A percentile compares a stretch with the other conserved stretches of the same genome.
These are phyloP conservation scores for Camponotus floridanus DNA, from an alignment of 1,140 invertebrate species.

Conservation along the genomic window DNA sequence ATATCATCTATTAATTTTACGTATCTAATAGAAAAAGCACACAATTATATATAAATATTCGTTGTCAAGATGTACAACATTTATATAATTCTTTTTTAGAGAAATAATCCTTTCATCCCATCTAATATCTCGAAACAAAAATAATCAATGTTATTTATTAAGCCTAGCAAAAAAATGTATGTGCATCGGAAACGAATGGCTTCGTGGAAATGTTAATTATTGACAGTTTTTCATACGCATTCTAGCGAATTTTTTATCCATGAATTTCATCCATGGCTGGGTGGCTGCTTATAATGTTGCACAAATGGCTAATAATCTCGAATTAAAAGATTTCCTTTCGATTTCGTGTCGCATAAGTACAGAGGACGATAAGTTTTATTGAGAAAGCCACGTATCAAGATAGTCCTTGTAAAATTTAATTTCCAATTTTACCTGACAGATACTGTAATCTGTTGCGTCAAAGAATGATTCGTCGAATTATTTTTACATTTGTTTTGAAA, in stretches of 20 bases:
- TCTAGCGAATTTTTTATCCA: slow-evolving; percentile 38
- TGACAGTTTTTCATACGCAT: slow-evolving; percentile 7
- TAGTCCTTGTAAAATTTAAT: neutral
- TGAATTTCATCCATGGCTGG: slow-evolving; percentile 52
- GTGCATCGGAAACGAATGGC: neutral
- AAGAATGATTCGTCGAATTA: neutral
- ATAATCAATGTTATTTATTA: slow-evolving; percentile 36
- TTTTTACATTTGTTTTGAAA: neutral
- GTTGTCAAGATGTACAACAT: neutral
- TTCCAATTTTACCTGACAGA: neutral
- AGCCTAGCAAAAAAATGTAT: too few species aligned
- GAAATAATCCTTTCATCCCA: neutral
- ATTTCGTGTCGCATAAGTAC: slow-evolving; percentile 24
- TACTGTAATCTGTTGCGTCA: neutral
- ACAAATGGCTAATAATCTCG: slow-evolving; percentile 48
- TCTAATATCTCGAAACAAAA: neutral
- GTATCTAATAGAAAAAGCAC: too few species aligned
- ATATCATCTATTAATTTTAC: too few species aligned
- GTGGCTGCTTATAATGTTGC: slow-evolving; percentile 45
- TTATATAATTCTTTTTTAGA: neutral
- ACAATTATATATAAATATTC: neutral
- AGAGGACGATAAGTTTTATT: slow-evolving; percentile 13
- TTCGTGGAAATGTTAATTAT: slow-evolving; percentile 67
- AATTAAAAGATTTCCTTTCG: slow-evolving; percentile 56
- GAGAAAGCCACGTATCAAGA: neutral